A percentile compares a stretch with the other conserved stretches of the same genome.
Evolutionary conservation across 2,797 vertebrate genomes (phyloP).

Genomic region (Fistularia tabacaria): DNA sequence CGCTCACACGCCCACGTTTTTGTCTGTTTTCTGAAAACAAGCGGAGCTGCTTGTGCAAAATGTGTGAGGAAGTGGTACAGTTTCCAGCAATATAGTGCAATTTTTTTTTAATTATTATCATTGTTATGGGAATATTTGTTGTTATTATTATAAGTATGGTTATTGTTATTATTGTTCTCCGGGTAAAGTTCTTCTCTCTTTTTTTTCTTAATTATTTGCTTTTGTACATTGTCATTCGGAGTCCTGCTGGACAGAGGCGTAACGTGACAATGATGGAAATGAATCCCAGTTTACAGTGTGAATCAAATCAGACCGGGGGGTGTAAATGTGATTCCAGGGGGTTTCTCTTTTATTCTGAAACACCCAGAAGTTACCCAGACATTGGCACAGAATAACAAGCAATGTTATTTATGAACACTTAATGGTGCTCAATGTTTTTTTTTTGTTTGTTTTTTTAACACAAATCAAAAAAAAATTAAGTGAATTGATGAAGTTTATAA

Average conservation of each 20-base stretch:
- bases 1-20: slow-evolving; percentile 34
- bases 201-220: slow-evolving; percentile 34
- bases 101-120: slow-evolving; percentile 51
- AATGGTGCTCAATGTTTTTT: slow-evolving; percentile 63
- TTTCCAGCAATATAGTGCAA: slow-evolving; percentile 67
- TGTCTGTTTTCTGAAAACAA: slow-evolving; percentile 32
- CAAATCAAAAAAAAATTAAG: slow-evolving; percentile 44
- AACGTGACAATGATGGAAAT: slow-evolving; percentile 68
- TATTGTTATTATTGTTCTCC: slow-evolving; percentile 80
- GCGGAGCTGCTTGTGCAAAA: slow-evolving; percentile 50
- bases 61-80: slow-evolving; percentile 53
- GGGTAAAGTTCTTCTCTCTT: slow-evolving; percentile 43
- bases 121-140: slow-evolving; percentile 53
- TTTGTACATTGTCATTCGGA: slow-evolving; percentile 70
- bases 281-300: slow-evolving; percentile 56
- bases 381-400: slow-evolving; percentile 53
- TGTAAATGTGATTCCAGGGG: slow-evolving; percentile 27
- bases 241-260: slow-evolving; percentile 83
- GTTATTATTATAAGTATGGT: slow-evolving; percentile 76
- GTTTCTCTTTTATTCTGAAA: slow-evolving; percentile 30
- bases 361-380: slow-evolving; percentile 19
- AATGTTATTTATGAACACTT: slow-evolving; percentile 69
- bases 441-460: slow-evolving; percentile 33
- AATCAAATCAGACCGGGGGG: slow-evolving; percentile 41
- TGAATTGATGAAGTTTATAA: slow-evolving; percentile 58